phyloP scores from a whole-genome alignment of 2,888 invertebrate genomes.

The Pseudococcus jackbeardsleyi region DNA sequence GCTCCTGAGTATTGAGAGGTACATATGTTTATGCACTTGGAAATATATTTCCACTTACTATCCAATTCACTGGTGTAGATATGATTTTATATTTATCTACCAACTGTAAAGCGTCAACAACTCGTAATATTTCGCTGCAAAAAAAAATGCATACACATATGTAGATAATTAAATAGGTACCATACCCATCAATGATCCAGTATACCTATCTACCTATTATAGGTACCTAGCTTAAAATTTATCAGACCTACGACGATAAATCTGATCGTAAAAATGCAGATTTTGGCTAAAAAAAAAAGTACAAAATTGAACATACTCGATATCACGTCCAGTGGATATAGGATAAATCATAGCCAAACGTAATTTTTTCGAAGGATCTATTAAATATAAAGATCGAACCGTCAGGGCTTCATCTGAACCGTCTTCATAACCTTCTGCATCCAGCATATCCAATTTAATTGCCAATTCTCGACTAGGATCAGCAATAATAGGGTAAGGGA shows the following conservation, averaged over 20 bases:
- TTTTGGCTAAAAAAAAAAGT: too few species aligned
- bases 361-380: conserved; percentile 84
- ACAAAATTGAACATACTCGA: conserved; percentile 76
- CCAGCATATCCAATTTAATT: conserved; percentile 82
- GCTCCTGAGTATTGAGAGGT: too few species aligned
- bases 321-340: conserved; percentile 87
- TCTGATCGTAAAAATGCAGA: too few species aligned
- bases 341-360: conserved; percentile 88
- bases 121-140: conserved; percentile 86
- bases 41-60: conserved; percentile 77
- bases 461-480: conserved; percentile 82
- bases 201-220: too few species aligned
- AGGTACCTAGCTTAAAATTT: too few species aligned
- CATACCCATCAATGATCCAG: background rate
- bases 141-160: conserved; percentile 67
- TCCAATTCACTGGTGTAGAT: conserved; percentile 91
- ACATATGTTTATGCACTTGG: too few species aligned
- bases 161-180: background rate
- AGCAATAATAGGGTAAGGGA: conserved; percentile 87
- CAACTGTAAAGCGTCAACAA: conserved; percentile 86
- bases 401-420: conserved; percentile 78
- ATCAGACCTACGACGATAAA: too few species aligned
- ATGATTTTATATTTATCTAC: conserved; percentile 79
- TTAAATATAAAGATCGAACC: conserved; percentile 82
- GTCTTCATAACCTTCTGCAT: conserved; percentile 77